Evolutionary conservation across 2,888 invertebrate species (phyloP).

Genomic region (Caenorhabditis macrosperma): DNA sequence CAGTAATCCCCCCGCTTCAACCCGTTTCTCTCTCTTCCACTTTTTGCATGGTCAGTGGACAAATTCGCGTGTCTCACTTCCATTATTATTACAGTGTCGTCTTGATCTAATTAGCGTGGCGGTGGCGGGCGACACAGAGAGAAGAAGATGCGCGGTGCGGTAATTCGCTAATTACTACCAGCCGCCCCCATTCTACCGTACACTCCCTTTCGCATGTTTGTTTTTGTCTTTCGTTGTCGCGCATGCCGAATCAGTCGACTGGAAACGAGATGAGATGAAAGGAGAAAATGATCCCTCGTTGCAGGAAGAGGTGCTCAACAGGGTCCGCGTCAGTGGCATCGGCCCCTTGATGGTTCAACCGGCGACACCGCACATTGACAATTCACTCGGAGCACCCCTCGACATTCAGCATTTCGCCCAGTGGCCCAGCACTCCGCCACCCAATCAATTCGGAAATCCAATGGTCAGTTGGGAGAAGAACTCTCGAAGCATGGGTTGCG

Average conservation of each 20-base stretch:
- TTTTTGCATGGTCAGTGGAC: conserved; percentile 59
- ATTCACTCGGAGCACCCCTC: conserved; percentile 85
- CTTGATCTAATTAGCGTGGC: conserved; percentile 55
- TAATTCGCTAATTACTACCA: conserved; percentile 58
- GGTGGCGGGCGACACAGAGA: conserved; percentile 5
- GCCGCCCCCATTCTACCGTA: conserved; percentile 9
- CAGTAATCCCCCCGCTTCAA: conserved; percentile 24
- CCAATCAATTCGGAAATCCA: conserved; percentile 31
- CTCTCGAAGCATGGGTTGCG: neutral
- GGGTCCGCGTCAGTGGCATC: conserved; percentile 90
- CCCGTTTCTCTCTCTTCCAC: conserved; percentile 17
- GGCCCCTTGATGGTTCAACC: conserved; percentile 95
- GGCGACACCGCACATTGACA: conserved; percentile 84
- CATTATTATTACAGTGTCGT: conserved; percentile 55
- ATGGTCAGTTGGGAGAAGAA: conserved; percentile 17
- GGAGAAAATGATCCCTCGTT: conserved; percentile 44
- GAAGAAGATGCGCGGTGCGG: conserved; percentile 47
- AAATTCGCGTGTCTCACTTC: conserved; percentile 35
- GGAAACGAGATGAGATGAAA: conserved; percentile 13
- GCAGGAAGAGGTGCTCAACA: conserved; percentile 78
- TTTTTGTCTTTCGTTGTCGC: conserved; percentile 39
- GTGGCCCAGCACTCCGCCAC: conserved; percentile 80
- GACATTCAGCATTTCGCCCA: conserved; percentile 94
- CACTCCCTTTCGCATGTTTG: neutral
- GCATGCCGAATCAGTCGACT: conserved; percentile 22